Evolutionary conservation across 2,888 invertebrate species (phyloP).

Genomic region (Myopa testacea): DNA sequence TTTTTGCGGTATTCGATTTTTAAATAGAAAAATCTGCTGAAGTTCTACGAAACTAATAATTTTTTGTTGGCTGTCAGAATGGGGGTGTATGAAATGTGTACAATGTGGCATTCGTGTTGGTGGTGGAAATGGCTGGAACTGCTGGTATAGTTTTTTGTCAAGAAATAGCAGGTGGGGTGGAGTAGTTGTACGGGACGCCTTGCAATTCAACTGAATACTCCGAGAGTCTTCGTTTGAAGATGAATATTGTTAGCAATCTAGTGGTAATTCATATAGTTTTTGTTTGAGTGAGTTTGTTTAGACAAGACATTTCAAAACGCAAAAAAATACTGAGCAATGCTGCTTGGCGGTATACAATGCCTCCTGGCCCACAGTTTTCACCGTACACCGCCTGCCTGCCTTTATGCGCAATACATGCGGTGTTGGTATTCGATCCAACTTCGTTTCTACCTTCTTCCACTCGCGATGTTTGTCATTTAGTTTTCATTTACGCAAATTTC

Average conservation of each 20-base stretch:
- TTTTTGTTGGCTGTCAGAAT: not conserved
- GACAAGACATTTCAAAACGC: too few species aligned
- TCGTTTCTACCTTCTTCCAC: constrained; percentile 14
- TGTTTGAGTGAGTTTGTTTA: too few species aligned
- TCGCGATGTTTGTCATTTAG: constrained; percentile 15
- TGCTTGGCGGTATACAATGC: too few species aligned
- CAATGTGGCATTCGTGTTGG: constrained; percentile 34
- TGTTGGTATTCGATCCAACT: not conserved
- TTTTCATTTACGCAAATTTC: not conserved
- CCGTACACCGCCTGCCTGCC: too few species aligned
- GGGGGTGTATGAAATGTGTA: constrained; percentile 34
- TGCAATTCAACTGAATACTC: too few species aligned
- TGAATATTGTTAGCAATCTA: too few species aligned
- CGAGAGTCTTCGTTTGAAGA: too few species aligned
- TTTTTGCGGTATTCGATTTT: constrained; percentile 41
- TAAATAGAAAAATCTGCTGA: not conserved
- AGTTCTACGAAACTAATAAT: not conserved
- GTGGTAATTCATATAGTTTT: too few species aligned
- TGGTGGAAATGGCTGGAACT: constrained; percentile 39
- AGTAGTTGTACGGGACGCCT: not conserved
- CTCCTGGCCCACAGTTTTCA: too few species aligned
- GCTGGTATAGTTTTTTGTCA: constrained; percentile 4
- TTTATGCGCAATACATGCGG: not conserved
- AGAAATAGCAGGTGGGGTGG: not conserved
- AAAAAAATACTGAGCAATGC: too few species aligned